A percentile compares a stretch with the other conserved stretches of the same genome.
Evolutionary conservation across 2,797 vertebrate species (phyloP).

Genomic region (Poecilia gillii): DNA sequence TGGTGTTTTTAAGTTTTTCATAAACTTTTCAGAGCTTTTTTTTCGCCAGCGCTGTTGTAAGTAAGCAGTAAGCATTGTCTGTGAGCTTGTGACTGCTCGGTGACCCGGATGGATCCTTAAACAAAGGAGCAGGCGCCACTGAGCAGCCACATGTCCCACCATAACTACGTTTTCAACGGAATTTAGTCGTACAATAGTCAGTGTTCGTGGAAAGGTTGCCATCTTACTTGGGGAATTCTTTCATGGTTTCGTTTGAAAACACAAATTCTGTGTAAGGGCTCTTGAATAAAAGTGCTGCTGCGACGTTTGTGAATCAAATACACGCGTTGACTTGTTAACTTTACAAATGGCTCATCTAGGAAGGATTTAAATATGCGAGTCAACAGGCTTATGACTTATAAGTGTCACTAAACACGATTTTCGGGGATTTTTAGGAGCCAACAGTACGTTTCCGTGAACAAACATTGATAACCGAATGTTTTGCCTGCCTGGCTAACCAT

Average conservation of each 20-base stretch:
- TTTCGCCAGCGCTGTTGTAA: neutral
- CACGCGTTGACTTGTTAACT: neutral
- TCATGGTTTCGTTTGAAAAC: neutral
- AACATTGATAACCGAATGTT: neutral
- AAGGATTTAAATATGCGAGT: neutral
- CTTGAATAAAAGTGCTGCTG: neutral
- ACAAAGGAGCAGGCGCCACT: conserved; percentile 75
- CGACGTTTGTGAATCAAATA: neutral
- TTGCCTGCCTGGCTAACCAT: neutral
- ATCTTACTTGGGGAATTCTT: neutral
- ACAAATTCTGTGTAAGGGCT: neutral
- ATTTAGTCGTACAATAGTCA: neutral
- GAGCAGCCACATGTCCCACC: conserved; percentile 61
- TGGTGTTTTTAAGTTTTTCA: neutral
- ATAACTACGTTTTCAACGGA: neutral
- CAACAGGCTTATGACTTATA: neutral
- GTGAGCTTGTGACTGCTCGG: conserved; percentile 22
- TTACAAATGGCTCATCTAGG: neutral
- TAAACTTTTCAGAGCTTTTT: neutral
- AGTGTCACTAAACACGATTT: neutral
- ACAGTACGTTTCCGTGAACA: neutral
- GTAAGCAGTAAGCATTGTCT: conserved; percentile 4
- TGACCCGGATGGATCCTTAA: conserved; percentile 77
- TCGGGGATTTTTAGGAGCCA: neutral
- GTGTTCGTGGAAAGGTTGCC: neutral